A percentile compares a stretch with the other conserved stretches of the same genome.
Evolutionary conservation across 1,140 invertebrate genomes (phyloP).

Genomic region (Tenebrio molitor): DNA sequence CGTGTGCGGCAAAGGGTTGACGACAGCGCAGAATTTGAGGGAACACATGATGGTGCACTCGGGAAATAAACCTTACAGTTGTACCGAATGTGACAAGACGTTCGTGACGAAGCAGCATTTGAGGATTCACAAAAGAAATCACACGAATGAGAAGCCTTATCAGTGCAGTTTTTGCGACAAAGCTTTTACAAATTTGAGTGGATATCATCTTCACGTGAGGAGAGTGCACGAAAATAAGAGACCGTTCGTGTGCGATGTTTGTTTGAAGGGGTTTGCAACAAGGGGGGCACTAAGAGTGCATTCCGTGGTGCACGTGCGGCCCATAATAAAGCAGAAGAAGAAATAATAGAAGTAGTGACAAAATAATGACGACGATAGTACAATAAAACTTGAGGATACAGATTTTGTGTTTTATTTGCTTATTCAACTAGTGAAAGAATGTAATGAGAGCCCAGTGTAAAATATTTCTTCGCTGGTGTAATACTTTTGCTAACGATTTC

Average conservation of each 20-base stretch:
- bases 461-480: too few species aligned
- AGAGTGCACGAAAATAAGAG: constrained; percentile 60
- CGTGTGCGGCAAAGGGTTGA: constrained; percentile 53
- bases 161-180: constrained; percentile 72
- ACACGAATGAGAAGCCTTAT: constrained; percentile 70
- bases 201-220: constrained; percentile 65
- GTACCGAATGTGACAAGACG: constrained; percentile 69
- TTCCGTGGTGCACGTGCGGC: too few species aligned
- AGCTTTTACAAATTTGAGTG: constrained; percentile 69
- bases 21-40: constrained; percentile 52
- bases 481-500: too few species aligned
- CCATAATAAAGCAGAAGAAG: constrained; percentile 71
- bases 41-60: constrained; percentile 64
- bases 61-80: constrained; percentile 61
- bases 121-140: constrained; percentile 78
- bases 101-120: constrained; percentile 72
- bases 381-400: too few species aligned
- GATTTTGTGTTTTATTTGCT: too few species aligned
- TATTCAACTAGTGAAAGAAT: too few species aligned
- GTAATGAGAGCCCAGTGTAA: too few species aligned
- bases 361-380: too few species aligned
- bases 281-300: constrained; percentile 55
- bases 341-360: neutral
- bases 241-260: constrained; percentile 62
- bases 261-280: constrained; percentile 61